Evolutionary conservation across 2,113 vertebrate genomes (phyloP).

Genomic region (Macaca nemestrina): DNA sequence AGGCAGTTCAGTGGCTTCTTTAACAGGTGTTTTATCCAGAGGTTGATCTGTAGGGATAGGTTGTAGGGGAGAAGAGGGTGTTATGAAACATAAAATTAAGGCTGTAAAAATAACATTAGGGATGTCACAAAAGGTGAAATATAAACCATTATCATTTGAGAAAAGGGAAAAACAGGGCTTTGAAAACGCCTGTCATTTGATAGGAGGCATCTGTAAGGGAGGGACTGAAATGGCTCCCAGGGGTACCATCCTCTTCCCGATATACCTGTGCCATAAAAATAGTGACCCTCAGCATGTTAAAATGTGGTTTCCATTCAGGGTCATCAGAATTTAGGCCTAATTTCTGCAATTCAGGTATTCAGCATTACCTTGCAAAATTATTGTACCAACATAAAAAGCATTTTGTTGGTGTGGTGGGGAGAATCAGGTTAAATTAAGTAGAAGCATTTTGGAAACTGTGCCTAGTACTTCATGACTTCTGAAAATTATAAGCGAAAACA

Average conservation of each 20-base stretch:
- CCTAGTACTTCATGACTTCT: slow-evolving; percentile 23
- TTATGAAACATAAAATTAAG: slow-evolving; percentile 2
- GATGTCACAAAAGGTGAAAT: background rate
- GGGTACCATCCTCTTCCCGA: background rate
- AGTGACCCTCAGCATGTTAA: background rate
- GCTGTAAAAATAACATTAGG: background rate
- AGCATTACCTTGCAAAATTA: slow-evolving; percentile 17
- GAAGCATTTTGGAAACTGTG: slow-evolving; percentile 19
- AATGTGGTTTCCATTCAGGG: background rate
- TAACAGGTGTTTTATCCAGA: background rate
- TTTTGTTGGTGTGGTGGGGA: background rate
- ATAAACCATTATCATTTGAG: background rate
- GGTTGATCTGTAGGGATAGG: background rate
- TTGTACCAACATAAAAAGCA: background rate
- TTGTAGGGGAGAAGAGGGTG: background rate
- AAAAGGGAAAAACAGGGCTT: background rate
- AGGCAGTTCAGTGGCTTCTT: background rate
- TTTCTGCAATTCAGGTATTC: background rate
- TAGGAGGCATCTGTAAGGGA: background rate
- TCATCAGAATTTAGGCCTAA: background rate
- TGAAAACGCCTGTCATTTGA: background rate
- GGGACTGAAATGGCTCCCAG: background rate
- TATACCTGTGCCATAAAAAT: background rate
- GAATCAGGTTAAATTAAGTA: background rate
- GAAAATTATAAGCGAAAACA: slow-evolving; percentile 37